Conservation (phyloP, 2,113 vertebrate species). For the Gulo gulo region DNA sequence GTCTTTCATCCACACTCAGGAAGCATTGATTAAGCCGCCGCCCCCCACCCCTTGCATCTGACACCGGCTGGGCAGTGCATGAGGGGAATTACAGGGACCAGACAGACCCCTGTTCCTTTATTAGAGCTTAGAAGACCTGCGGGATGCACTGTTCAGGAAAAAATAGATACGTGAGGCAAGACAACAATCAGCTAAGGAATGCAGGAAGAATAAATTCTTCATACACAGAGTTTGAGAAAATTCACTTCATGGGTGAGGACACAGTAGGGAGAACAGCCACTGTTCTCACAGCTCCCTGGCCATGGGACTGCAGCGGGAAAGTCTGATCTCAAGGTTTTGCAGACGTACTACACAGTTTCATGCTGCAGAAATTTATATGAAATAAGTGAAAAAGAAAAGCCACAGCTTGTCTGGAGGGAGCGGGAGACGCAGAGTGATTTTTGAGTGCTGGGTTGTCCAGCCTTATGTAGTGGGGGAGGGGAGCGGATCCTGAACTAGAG, state of each 20-base stretch:
- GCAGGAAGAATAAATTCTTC: neutral
- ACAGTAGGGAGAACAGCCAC: neutral
- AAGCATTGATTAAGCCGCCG: neutral
- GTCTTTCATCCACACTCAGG: neutral
- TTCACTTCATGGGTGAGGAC: neutral
- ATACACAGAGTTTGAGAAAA: neutral
- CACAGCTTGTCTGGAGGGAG: neutral
- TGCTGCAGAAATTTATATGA: neutral
- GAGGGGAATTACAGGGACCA: neutral
- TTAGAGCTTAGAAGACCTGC: neutral
- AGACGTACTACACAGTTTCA: neutral
- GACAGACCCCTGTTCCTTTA: neutral
- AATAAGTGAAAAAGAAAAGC: neutral
- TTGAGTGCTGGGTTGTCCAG: neutral
- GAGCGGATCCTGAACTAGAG: neutral
- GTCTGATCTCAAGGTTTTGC: neutral
- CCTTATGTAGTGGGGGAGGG: neutral
- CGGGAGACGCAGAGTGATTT: neutral
- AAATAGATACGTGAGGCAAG: neutral
- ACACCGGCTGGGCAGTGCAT: neutral
- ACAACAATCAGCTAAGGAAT: neutral
- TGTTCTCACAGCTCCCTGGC: neutral
- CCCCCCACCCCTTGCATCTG: neutral
- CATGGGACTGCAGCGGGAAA: neutral
- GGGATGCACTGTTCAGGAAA: neutral